Evolutionary conservation across 2,888 invertebrate genomes (phyloP).

Genomic region (Lottia scabra): DNA sequence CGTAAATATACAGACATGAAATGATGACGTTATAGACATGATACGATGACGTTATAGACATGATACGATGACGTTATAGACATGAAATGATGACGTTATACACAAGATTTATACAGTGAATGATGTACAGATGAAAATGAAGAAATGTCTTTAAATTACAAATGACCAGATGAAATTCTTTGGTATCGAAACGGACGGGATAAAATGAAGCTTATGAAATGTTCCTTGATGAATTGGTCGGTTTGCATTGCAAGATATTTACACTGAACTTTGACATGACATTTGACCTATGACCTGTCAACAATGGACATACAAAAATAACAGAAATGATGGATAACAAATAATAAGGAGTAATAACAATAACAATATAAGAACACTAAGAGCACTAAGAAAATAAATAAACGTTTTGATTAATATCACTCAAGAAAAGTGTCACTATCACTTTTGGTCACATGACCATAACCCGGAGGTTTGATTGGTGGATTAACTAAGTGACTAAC

Average conservation of each 20-base stretch:
- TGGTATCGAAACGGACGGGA: background rate
- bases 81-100: background rate
- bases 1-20: background rate
- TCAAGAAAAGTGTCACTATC: background rate
- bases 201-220: no score
- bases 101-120: background rate
- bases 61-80: background rate
- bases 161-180: constrained; percentile 3
- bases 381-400: constrained; percentile 1
- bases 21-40: background rate
- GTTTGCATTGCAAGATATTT: no score
- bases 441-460: background rate
- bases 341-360: background rate
- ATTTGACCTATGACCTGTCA: no score
- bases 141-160: background rate
- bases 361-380: background rate
- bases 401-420: constrained; percentile 3
- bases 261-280: no score
- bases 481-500: background rate
- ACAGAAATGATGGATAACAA: background rate
- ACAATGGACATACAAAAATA: no score
- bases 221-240: no score
- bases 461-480: background rate
- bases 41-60: background rate
- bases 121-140: background rate